phyloP scores from a whole-genome alignment of 1,140 invertebrate species.

The Achroia grisella region DNA sequence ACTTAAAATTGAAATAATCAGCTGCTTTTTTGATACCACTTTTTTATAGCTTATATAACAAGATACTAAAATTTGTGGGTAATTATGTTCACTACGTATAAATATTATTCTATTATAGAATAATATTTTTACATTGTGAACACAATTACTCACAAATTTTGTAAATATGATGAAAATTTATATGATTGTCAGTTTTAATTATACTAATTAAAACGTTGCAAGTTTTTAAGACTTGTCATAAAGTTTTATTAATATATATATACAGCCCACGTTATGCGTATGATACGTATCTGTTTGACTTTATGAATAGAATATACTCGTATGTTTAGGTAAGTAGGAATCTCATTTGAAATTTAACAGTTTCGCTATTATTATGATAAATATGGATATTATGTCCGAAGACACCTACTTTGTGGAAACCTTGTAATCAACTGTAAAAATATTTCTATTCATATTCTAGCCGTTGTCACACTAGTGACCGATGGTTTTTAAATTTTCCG shows the following conservation, averaged over 20 bases:
- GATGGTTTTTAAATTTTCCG: conserved; percentile 71
- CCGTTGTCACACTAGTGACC: conserved; percentile 64
- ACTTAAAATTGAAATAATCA: too few relatives aligned
- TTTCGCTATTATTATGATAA: not conserved
- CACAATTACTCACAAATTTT: too few relatives aligned
- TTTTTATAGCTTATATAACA: too few relatives aligned
- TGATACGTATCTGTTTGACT: not conserved
- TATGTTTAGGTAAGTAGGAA: too few relatives aligned
- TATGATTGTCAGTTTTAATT: too few relatives aligned
- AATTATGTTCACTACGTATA: too few relatives aligned
- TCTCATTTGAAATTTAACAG: not conserved
- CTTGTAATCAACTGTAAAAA: conserved; percentile 67
- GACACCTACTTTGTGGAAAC: conserved; percentile 23
- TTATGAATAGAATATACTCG: not conserved
- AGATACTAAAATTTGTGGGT: too few relatives aligned
- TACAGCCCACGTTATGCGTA: not conserved
- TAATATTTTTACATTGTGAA: too few relatives aligned
- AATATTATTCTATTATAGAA: too few relatives aligned
- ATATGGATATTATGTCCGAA: conserved; percentile 1
- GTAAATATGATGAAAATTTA: too few relatives aligned
- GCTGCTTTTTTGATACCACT: too few relatives aligned
- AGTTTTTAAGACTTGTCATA: conserved; percentile 15
- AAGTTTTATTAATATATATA: conserved; percentile 17
- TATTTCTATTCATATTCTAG: conserved; percentile 68
- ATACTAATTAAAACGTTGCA: not conserved